phyloP scores from a whole-genome alignment of 2,888 invertebrate genomes.

The Drosophila engyochracea region DNA sequence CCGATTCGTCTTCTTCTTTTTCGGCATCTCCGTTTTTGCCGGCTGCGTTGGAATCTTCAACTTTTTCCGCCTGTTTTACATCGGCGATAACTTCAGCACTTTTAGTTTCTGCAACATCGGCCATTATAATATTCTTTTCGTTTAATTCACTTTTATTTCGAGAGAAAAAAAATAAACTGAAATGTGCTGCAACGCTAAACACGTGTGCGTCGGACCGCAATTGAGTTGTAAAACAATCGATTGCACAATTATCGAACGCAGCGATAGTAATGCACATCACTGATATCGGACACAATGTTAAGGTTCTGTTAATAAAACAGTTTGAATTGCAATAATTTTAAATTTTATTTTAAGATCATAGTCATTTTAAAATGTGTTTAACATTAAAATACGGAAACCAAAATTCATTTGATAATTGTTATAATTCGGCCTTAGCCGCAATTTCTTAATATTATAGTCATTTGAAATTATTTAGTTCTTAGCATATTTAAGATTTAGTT shows the following conservation, averaged over 20 bases:
- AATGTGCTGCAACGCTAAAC: slow-evolving; percentile 61
- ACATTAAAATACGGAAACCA: background rate
- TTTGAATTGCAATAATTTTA: background rate
- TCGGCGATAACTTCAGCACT: slow-evolving; percentile 45
- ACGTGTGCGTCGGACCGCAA: slow-evolving; percentile 62
- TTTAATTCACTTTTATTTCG: slow-evolving; percentile 10
- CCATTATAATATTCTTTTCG: slow-evolving; percentile 65
- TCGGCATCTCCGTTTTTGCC: slow-evolving; percentile 58
- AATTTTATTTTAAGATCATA: background rate
- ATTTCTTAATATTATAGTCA: background rate
- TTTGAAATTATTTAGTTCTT: background rate
- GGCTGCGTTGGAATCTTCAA: slow-evolving; percentile 50
- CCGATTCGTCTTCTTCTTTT: slow-evolving; percentile 30
- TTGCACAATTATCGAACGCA: background rate
- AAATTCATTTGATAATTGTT: background rate
- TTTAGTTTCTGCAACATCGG: slow-evolving; percentile 71
- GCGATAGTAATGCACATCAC: slow-evolving; percentile 8
- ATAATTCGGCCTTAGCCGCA: background rate
- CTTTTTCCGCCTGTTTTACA: slow-evolving; percentile 30
- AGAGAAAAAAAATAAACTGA: slow-evolving; percentile 39
- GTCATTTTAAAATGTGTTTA: background rate
- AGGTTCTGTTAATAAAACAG: background rate
- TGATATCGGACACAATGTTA: background rate
- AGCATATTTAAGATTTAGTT: slow-evolving; percentile 6
- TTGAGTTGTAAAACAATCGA: slow-evolving; percentile 32